Conservation (phyloP, 2,113 vertebrate species). For the Labeo catla region DNA sequence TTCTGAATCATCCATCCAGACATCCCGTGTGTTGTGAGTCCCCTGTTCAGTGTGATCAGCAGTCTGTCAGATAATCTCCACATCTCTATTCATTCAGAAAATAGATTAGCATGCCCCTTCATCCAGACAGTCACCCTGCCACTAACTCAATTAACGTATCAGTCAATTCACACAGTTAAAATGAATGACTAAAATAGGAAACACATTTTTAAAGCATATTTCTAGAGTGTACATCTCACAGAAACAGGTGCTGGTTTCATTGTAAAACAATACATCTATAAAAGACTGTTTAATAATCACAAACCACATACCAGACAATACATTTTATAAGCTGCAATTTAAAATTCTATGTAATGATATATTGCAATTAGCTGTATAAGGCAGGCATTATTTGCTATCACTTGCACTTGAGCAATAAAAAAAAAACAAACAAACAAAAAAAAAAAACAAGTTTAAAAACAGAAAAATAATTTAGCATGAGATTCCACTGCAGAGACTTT, state of each 20-base stretch:
- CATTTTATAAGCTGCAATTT: not conserved
- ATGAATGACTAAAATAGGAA: not conserved
- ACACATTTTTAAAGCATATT: not conserved
- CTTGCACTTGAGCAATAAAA: not conserved
- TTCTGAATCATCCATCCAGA: not conserved
- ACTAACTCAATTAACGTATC: not conserved
- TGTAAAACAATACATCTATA: not conserved
- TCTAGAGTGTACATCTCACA: not conserved
- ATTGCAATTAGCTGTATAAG: not conserved
- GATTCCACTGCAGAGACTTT: not conserved
- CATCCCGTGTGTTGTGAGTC: not conserved
- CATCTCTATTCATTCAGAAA: slow-evolving; percentile 29
- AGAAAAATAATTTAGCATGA: not conserved
- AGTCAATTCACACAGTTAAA: not conserved
- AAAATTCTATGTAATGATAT: not conserved
- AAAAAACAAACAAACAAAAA: not conserved
- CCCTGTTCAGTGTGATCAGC: slow-evolving; percentile 60
- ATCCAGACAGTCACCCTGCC: not conserved
- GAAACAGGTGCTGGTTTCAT: no score
- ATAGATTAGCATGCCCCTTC: not conserved
- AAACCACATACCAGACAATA: not conserved
- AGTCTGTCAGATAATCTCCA: slow-evolving; percentile 63
- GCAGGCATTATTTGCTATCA: not conserved
- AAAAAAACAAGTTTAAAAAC: not conserved
- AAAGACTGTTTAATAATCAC: not conserved